Base-by-base conservation (phyloP, 2,113 vertebrate species). In the Henicopernis longicauda region DNA sequence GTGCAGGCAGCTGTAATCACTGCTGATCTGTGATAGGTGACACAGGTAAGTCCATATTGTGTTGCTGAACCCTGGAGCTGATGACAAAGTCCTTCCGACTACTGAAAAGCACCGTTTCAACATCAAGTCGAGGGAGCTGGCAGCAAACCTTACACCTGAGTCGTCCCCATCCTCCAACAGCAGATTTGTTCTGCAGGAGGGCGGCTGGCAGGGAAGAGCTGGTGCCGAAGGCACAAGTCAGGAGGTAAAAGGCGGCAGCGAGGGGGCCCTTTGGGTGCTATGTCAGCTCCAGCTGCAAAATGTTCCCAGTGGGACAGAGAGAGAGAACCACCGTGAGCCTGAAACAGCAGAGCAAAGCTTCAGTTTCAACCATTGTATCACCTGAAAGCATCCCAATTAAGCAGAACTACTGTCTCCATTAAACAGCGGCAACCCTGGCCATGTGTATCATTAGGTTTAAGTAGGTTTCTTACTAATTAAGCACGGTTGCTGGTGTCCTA, bases 401-500 rank as follows among this genome's bases (percentile, higher is more conserved):
- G 78, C 83, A 72, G 59, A 94, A 84, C 72, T 71, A 13, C 76
- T 72, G 54, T 65, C 89, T 94, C 83, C 57, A 52, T 58, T 85
- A 59, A 94, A 89, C 83, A 89, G 89, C 44, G 42, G 40, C 90
- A 92, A n/a, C 83, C 13, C 52, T 76, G 66, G 70, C 61, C 65
- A 5, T 89, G 78, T 6, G 1, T 54, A 85, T 90, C 83, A 82
- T 91, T 87, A 79, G 73, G 47, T 84, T 92, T 91, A 91, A 95
- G 67, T 91, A 79, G 65, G 72, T 91, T 93, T 86, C 61, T 84
- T 87, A 86, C 89, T 94, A 92, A 96, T 97, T 91, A 92, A 91
- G 38, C 10, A 23, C 76, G 82, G 65, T 89, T 90, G 72, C 47
- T 95, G 80, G 40, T 61, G 92, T 84, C 77, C 65, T 69, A 34